Percentiles rank a stretch among this genome's conserved stretches.
Conservation (phyloP, 2,797 vertebrate genomes). For the Cercopithecus neglectus region DNA sequence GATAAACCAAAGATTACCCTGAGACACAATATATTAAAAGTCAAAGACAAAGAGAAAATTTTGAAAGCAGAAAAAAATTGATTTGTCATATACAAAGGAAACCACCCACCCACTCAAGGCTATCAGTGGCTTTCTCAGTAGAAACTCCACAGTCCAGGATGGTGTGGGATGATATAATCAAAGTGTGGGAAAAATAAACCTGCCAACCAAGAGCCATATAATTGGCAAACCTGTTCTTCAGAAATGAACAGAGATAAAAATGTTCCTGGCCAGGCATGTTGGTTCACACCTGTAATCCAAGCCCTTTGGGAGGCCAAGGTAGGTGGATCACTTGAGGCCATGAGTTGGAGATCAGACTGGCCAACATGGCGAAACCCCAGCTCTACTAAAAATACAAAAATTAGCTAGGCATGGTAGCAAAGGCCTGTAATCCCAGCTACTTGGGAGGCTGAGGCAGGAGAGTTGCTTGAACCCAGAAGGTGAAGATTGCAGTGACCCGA, state of each 20-base stretch:
- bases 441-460: too few species aligned
- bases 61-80: neutral
- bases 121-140: neutral
- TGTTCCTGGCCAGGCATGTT: neutral
- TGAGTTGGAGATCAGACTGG: too few species aligned
- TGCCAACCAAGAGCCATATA: neutral
- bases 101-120: neutral
- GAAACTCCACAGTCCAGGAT: neutral
- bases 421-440: too few species aligned
- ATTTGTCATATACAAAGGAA: neutral
- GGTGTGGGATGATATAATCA: neutral
- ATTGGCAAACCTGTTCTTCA: neutral
- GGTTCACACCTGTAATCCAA: too few species aligned
- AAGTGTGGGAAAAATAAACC: neutral
- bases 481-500: too few species aligned
- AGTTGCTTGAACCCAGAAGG: too few species aligned
- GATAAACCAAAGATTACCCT: neutral
- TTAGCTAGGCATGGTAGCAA: too few species aligned
- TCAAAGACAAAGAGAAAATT: neutral
- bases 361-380: too few species aligned
- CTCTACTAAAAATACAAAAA: too few species aligned
- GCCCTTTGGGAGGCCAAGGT: too few species aligned
- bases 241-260: neutral
- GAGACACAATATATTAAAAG: neutral
- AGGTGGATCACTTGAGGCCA: too few species aligned